Evolutionary conservation across 1,140 invertebrate species (phyloP).

Genomic region (Brachionus calyciflorus): DNA sequence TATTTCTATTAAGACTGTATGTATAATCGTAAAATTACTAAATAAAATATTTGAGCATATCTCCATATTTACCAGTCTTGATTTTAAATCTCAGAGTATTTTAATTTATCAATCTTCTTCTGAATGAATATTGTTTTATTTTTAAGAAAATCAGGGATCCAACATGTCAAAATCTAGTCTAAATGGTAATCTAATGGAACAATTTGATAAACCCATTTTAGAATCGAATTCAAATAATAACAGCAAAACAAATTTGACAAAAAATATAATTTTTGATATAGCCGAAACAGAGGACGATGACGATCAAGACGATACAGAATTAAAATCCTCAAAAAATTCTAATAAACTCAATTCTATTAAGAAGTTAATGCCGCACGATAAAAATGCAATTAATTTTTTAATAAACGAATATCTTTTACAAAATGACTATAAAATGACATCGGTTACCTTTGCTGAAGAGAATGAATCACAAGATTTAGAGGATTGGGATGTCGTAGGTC

Average conservation of each 20-base stretch:
- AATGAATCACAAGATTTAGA: conserved; percentile 86
- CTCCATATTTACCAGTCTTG: too few relatives aligned
- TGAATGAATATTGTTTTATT: neutral
- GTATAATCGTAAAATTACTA: too few relatives aligned
- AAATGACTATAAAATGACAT: conserved; percentile 79
- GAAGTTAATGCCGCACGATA: conserved; percentile 67
- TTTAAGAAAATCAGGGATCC: conserved; percentile 5
- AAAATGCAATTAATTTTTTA: conserved; percentile 78
- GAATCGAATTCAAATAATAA: neutral
- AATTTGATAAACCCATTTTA: neutral
- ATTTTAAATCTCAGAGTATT: too few relatives aligned
- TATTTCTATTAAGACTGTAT: too few relatives aligned
- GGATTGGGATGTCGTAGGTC: conserved; percentile 81
- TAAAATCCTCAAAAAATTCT: neutral
- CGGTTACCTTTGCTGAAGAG: conserved; percentile 86
- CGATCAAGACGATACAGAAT: neutral
- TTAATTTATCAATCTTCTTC: too few relatives aligned
- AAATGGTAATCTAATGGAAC: neutral
- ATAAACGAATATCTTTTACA: conserved; percentile 80
- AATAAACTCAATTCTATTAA: conserved; percentile 49
- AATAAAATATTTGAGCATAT: too few relatives aligned
- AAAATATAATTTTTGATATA: neutral
- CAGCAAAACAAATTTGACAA: neutral
- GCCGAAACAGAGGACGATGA: neutral
- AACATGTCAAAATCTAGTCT: neutral